Evolutionary conservation across 2,888 invertebrate genomes (phyloP), one percentile per base, ranked within the genome.

Genomic region (Alloplasta piceator): DNA sequence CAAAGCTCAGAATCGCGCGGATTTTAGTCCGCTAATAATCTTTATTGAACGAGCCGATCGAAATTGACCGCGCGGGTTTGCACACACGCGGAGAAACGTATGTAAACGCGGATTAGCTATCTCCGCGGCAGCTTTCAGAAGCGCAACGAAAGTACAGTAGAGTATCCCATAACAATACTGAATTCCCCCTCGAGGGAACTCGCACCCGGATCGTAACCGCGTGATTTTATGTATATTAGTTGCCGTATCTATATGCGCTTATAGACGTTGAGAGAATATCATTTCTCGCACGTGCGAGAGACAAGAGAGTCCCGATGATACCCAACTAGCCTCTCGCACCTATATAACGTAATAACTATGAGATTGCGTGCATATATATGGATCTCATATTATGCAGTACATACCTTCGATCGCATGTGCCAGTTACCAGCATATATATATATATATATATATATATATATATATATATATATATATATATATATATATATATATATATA

Each of bases 91-190:
- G 48, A 48, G 36, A 41, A 16, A 14, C 12, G 43, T n/a, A 48
- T 36, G 38, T 5, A 6, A 48, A 26, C 10, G 48, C 4, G 36
- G 46, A 26, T 10, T 12, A 38, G 39, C 10, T 66, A 16, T 26
- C 60, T 43, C 50, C 14, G 26, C 26, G 48, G 60, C 67, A 55
- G 67, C 26, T 66, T 68, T 73, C 68, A 63, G 73, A 68, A 74
- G 67, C 78, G 12, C 50, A 16, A 52, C 38, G 43, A 68, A 73
- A 63, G 77, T 77, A 73, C 72, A 73, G 78, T 74, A 61, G 71
- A 78, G 66, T 81, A 71, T 78, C 61, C 78, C 78, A 78, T 81
- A 78, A 81, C 78, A 81, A 71, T 75, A 50, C 61, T 56, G 14
- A 76, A 78, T 64, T 38, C 73, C 10, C 66, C 74, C 72, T 55